Conservation (phyloP, 2,888 invertebrate species). For the Oscheius sp. region DNA sequence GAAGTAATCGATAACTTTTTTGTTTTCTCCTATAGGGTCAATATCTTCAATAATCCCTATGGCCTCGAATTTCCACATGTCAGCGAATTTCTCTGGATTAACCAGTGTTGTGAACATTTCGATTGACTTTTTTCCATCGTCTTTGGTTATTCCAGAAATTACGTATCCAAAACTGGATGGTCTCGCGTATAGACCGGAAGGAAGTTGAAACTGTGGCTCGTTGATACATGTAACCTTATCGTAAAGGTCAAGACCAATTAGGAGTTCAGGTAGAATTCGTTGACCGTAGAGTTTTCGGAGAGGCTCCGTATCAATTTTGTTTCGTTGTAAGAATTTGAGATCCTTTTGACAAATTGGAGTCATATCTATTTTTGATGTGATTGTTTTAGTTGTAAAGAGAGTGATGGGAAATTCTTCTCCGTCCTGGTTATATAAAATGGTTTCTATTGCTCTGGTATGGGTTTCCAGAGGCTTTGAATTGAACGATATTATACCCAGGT, state of each 20-base stretch:
- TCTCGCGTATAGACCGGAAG: not conserved
- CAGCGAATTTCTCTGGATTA: not conserved
- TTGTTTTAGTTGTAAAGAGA: not conserved
- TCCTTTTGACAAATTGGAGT: not conserved
- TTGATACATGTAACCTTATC: not conserved
- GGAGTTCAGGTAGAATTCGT: not conserved
- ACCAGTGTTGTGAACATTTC: not conserved
- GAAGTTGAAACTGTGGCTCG: not conserved
- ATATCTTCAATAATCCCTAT: not conserved
- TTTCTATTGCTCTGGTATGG: not conserved
- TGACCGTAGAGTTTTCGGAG: not conserved
- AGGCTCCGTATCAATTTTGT: not conserved
- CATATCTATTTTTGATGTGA: not conserved
- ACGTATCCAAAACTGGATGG: conserved; percentile 11
- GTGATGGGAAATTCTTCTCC: not conserved
- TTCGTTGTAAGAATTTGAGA: not conserved
- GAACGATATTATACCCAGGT: too few species aligned
- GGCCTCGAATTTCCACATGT: not conserved
- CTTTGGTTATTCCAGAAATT: not conserved
- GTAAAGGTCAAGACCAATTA: not conserved
- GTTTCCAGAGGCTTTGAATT: too few species aligned
- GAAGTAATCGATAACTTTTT: not conserved
- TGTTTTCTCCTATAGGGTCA: not conserved
- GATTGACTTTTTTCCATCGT: too few species aligned
- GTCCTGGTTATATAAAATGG: not conserved